Conservation (phyloP, 2,888 invertebrate species). For the Habroteleia sp. region DNA sequence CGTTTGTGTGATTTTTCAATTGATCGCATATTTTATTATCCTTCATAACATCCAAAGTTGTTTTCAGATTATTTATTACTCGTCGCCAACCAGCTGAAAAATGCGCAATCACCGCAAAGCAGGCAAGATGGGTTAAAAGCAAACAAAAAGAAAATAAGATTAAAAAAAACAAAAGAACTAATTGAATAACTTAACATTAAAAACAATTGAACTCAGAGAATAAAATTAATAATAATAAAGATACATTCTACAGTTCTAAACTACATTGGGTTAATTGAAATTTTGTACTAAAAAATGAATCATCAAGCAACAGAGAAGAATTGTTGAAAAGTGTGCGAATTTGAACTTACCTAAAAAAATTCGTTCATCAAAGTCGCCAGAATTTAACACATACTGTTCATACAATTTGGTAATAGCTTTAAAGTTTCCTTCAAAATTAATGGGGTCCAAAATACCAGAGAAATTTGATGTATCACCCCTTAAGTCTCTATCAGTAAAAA, state of each 20-base stretch:
- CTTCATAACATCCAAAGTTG: slow-evolving; percentile 70
- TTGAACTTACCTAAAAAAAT: slow-evolving; percentile 93
- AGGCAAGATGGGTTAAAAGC: slow-evolving; percentile 73
- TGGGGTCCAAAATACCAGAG: slow-evolving; percentile 88
- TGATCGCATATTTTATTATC: slow-evolving; percentile 72
- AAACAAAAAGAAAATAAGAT: slow-evolving; percentile 70
- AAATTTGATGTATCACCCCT: slow-evolving; percentile 87
- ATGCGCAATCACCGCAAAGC: slow-evolving; percentile 72
- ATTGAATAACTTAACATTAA: slow-evolving; percentile 36
- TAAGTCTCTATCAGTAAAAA: slow-evolving; percentile 87
- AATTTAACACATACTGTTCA: slow-evolving; percentile 93
- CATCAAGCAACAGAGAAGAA: no score
- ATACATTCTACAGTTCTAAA: neutral
- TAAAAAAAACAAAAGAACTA: slow-evolving; percentile 63
- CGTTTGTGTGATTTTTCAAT: slow-evolving; percentile 63
- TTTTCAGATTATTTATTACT: slow-evolving; percentile 72
- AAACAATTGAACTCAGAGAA: slow-evolving; percentile 2
- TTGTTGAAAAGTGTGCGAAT: no score
- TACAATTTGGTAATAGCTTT: slow-evolving; percentile 93
- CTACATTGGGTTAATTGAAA: neutral
- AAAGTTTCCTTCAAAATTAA: slow-evolving; percentile 91
- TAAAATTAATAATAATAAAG: no score
- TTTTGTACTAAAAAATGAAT: slow-evolving; percentile 33
- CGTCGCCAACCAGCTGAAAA: slow-evolving; percentile 78
- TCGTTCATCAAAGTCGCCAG: slow-evolving; percentile 97